Evolutionary conservation across 2,888 invertebrate genomes (phyloP), one percentile per base, ranked within the genome.

Genomic region (Agrochola macilenta): DNA sequence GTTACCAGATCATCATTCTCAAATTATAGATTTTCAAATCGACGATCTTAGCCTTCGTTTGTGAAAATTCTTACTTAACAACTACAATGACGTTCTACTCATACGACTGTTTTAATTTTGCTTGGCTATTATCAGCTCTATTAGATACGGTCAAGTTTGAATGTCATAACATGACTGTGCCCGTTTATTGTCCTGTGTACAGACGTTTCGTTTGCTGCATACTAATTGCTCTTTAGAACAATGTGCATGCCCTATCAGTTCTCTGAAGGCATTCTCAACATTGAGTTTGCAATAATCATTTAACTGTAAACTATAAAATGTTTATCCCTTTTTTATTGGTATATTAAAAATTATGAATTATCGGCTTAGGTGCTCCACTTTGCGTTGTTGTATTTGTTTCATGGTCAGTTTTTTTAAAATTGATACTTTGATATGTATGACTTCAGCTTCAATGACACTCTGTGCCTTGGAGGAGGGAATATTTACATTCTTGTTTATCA

Each of bases 71-170:
- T 83, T 87, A 89, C 86, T 85, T 86, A 80, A 69, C 54, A 46
- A 76, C 52, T 74, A 75, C 83, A 86, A 87, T 84, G 84, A 87
- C 88, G 89, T 91, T 90, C 87, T 88, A 89, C 89, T 89, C 85
- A 87, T 88, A 87, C 82, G 86, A 79, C 35, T 90, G 88, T 91
- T 92, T 90, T 89, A 90, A 93, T 93, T 93, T 89, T 88, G 78
- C 88, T 89, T 66, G 89, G 86, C 60, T 90, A 93, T 95, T 94
- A 92, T 92, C 68, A 77, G 74, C 70, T 79, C 39, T 82, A 91
- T 96, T 94, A 90, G 96, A 94, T 94, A 96, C 95, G 96, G 96
- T 93, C 95, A 94, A 94, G 91, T 93, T 90, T 95, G 93, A 95
- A 94, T 95, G 95, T 94, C 94, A 93, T 89, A 89, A 89, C 85